Evolutionary conservation across 2,888 invertebrate species (phyloP), one percentile per base, ranked within the genome.

Genomic region (Blera fallax): DNA sequence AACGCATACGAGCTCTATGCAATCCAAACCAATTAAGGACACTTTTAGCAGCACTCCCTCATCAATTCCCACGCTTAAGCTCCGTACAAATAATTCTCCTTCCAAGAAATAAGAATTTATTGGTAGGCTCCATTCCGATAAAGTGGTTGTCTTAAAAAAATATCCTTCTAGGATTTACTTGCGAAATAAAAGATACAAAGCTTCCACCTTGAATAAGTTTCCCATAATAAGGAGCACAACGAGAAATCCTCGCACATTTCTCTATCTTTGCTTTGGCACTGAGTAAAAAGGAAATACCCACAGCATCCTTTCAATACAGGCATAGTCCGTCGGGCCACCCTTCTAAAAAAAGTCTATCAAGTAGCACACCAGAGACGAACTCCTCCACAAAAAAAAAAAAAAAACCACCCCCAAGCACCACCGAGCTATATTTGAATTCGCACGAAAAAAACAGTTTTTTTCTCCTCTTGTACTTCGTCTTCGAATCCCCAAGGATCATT

Each of bases 401-500:
- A 24, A 3, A 2, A 21, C 24, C 10, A 27, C 10, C 27, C 21
- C 8, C 24, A 11, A 18, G 4, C 21, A 5, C 7, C 1, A n/a
- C 1, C 29, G 14, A 32, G 14, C 10, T 21, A n/a, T 32, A 54
- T 43, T 65, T 56, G 56, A 56, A 70, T 70, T 1, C 18, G 8
- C 29, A 70, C 32, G 32, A 18, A n/a, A n/a, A n/a, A n/a, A n/a
- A n/a, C n/a, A n/a, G n/a, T n/a, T n/a, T n/a, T 34, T 21, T 18
- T 18, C 8, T n/a, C 10, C 1, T 48, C 16, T 67, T 37, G 37
- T 40, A 18, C 37, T 37, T 27, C 24, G 6, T 24, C 14, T 52
- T 29, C 40, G 50, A 62, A 54, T 78, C 70, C 70, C 70, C 52
- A 62, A 56, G 69, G 78, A 78, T 78, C 78, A 62, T 70, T 77